Evolutionary conservation across 2,113 vertebrate species (phyloP), one percentile per base, ranked within the genome.

Genomic region (Epinephelus lanceolatus): DNA sequence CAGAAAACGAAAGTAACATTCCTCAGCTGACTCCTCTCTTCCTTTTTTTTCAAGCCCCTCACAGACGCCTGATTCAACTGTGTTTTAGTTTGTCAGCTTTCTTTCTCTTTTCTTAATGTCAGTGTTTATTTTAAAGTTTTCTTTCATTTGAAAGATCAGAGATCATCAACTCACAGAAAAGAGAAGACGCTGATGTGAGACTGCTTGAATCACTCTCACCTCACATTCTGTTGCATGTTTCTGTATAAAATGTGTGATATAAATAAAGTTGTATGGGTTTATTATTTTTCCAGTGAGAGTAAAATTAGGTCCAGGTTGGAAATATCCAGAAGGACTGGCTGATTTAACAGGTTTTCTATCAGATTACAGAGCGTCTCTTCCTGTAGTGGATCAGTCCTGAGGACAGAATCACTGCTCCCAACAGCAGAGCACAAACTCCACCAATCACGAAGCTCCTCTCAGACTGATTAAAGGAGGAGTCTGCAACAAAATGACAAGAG

Each of bases 401-500:
- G 30, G 33, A 73, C 62, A 84, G 56, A 68, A 17, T 3, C 25
- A 53, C 21, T 4, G 53, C 47, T 37, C 81, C 81, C 19, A 84
- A 13, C 40, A 73, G 19, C 62, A 84, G 71, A 47, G 62, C 55
- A 67, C 45, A 67, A 8, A 65, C 62, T 68, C 76, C 81, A 47
- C 81, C 69, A 0, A 51, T 7, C 14, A 84, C 0, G 69, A 9
- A 62, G 15, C 69, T 45, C 62, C 14, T 9, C 3, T 61, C 25
- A 0, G 69, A 67, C 10, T 5, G 27, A 40, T 23, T n/a, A 11
- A 49, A 5, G n/a, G 63, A 53, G 23, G 25, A 59, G 13, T 68
- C 81, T 84, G 69, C 53, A 73, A 73, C 30, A 72, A 47, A 72
- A 78, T 3, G 25, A 40, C 4, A 71, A 18, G 18, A 66, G 6